These are phyloP conservation scores for Plagodis dolabraria DNA, from an alignment of 2,888 invertebrate genomes.

Conservation along the genomic window DNA sequence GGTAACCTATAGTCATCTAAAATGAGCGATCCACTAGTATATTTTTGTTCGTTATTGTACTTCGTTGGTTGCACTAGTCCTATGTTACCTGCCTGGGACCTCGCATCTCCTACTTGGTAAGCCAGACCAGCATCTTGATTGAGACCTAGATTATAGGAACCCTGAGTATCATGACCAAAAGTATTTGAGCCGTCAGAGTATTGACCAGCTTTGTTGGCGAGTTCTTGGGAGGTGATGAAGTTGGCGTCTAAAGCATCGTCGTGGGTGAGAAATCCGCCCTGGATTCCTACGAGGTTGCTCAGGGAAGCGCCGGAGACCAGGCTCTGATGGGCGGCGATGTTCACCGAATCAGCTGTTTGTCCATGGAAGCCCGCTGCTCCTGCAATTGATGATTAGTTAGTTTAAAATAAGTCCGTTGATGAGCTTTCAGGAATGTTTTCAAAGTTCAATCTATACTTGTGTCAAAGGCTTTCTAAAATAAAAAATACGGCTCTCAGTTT, in stretches of 20 bases:
- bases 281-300: constrained; percentile 76
- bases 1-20: constrained; percentile 76
- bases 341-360: constrained; percentile 75
- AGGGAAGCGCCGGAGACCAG: constrained; percentile 75
- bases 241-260: constrained; percentile 67
- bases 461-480: no score
- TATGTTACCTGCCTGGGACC: constrained; percentile 38
- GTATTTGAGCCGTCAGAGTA: constrained; percentile 30
- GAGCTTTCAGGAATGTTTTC: no score
- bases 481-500: no score
- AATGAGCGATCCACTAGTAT: constrained; percentile 73
- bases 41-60: constrained; percentile 59
- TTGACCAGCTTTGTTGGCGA: constrained; percentile 49
- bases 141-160: constrained; percentile 19
- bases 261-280: constrained; percentile 64
- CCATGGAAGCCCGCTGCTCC: constrained; percentile 78
- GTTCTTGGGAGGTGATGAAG: constrained; percentile 73
- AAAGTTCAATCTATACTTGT: no score
- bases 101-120: constrained; percentile 47
- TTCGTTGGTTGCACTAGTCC: constrained; percentile 69
- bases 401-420: no score
- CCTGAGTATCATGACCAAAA: constrained; percentile 8
- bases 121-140: constrained; percentile 39
- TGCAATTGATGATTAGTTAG: constrained; percentile 44
- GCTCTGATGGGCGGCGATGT: constrained; percentile 78